A percentile compares a stretch with the other conserved stretches of the same genome.
phyloP scores from a whole-genome alignment of 1,140 invertebrate genomes.

The Cydia splendana region DNA sequence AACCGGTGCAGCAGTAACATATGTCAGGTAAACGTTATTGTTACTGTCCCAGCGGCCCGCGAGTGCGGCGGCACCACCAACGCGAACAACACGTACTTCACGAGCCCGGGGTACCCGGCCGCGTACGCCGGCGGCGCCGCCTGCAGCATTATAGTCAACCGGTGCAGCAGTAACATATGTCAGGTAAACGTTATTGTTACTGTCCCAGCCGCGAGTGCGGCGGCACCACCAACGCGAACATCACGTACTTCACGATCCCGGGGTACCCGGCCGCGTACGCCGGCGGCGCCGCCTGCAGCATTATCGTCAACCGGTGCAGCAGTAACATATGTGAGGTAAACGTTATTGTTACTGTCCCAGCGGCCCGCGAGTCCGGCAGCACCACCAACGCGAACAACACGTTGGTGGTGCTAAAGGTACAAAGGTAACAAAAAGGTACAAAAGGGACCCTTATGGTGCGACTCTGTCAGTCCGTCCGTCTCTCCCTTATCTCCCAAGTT shows the following conservation, averaged over 20 bases:
- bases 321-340: constrained; percentile 87
- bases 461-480: too few relatives aligned
- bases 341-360: constrained; percentile 64
- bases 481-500: too few relatives aligned
- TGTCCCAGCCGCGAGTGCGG: constrained; percentile 84
- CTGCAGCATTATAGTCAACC: constrained; percentile 85
- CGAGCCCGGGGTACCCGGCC: constrained; percentile 86
- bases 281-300: constrained; percentile 84
- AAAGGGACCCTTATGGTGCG: too few relatives aligned
- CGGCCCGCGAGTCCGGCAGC: constrained; percentile 84
- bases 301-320: constrained; percentile 85
- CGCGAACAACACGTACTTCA: constrained; percentile 91
- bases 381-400: constrained; percentile 88
- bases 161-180: constrained; percentile 85
- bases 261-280: constrained; percentile 85
- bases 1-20: constrained; percentile 84
- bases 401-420: too few relatives aligned
- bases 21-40: constrained; percentile 84
- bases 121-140: constrained; percentile 83
- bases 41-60: constrained; percentile 81
- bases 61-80: constrained; percentile 84
- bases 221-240: constrained; percentile 85
- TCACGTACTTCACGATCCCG: constrained; percentile 90
- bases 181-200: constrained; percentile 80
- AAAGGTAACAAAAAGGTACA: too few relatives aligned